Evolutionary conservation across 2,113 vertebrate genomes (phyloP), one percentile per base, ranked within the genome.

Genomic region (Atractosteus spatula): DNA sequence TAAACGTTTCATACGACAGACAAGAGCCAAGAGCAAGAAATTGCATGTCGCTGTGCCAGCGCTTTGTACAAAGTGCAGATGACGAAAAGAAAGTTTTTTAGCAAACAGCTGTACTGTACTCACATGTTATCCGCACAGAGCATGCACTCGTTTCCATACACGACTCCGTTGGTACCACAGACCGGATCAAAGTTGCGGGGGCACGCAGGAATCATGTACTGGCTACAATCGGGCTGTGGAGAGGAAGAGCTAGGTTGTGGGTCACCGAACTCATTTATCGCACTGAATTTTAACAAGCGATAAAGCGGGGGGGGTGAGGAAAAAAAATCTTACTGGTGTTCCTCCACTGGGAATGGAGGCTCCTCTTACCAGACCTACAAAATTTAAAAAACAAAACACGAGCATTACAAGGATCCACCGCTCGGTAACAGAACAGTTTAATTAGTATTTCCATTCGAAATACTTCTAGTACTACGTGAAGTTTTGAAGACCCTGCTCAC

Each of bases 111-210:
- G 29, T 29, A 29, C 29, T 29, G 29, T 29, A 74, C 79, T 70
- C 61, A 80, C 83, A 3, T 11, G 7, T 41, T 77, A 0, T 41
- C 8, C 2, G 47, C 2, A 64, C 81, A 84, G n/a, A 81, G 6
- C 68, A 70, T 56, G 45, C 83, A 84, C 44, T 81, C 74, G 63
- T 74, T 84, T 16, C 55, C 0, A 64, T 84, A 81, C 0, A 47
- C 70, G 3, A 3, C n/a, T 11, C 79, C 79, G 47, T 84, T 41
- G 2, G 74, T 71, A 8, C 79, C 79, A 16, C 83, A 84, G 6
- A 82, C 65, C 1, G 81, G 81, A 0, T 0, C 3, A 43, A 59
- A 80, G 1, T 77, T 4, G 7, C 61, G 41, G 0, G 78, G 55
- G 43, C 79, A 82, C 0, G 47, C 0, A 0, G 71, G 55, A 3